These are phyloP conservation scores for Ivindomyrus marchei DNA, from an alignment of 2,113 vertebrate species.

Conservation along the genomic window DNA sequence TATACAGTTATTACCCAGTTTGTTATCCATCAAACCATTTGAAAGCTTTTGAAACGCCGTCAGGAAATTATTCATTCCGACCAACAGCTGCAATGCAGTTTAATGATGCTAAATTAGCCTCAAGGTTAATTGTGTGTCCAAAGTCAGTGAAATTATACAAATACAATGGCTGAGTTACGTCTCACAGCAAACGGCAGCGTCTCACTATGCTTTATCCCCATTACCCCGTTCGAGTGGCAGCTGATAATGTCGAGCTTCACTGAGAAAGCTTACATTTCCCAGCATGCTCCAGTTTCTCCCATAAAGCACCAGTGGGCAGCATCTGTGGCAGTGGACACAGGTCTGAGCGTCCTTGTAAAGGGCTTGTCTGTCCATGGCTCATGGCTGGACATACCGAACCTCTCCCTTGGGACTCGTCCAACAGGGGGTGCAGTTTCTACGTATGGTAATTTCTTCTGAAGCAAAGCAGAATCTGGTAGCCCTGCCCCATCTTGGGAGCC, in stretches of 20 bases:
- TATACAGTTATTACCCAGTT: background rate
- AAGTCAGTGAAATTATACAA: background rate
- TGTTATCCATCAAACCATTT: background rate
- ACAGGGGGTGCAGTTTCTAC: background rate
- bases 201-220: background rate
- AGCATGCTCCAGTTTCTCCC: background rate
- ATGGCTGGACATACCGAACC: background rate
- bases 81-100: background rate
- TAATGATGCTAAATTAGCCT: background rate
- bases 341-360: background rate
- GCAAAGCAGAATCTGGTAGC: background rate
- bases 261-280: background rate
- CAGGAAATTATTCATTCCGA: background rate
- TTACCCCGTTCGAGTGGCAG: background rate
- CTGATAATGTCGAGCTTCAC: background rate
- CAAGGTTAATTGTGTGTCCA: background rate
- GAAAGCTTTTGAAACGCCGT: background rate
- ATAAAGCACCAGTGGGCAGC: background rate
- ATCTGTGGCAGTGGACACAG: background rate
- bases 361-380: background rate
- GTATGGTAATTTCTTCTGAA: background rate
- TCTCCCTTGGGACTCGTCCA: background rate
- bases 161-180: background rate
- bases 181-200: background rate
- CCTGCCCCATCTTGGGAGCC: background rate